phyloP scores from a whole-genome alignment of 2,797 vertebrate genomes.

The Varecia variegata region DNA sequence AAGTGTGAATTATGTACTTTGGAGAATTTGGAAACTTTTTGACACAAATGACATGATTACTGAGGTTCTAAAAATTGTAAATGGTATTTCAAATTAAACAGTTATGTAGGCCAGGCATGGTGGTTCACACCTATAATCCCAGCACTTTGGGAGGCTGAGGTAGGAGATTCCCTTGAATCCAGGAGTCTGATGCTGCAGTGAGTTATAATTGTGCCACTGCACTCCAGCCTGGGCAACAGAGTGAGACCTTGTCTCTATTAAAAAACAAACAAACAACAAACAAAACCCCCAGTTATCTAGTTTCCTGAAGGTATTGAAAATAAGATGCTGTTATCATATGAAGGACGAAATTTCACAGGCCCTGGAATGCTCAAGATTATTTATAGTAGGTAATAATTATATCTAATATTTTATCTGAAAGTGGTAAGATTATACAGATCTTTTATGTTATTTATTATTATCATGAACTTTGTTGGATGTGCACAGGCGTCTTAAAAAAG shows the following conservation, averaged over 20 bases:
- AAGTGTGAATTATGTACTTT: background rate
- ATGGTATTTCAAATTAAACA: background rate
- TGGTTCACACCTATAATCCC: background rate
- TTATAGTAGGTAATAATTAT: background rate
- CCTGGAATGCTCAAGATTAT: background rate
- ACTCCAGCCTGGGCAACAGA: background rate
- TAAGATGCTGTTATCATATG: background rate
- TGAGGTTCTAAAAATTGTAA: slow-evolving; percentile 11
- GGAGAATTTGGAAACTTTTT: background rate
- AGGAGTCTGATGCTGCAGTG: background rate
- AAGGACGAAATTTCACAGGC: background rate
- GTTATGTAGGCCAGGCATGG: background rate
- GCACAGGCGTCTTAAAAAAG: background rate
- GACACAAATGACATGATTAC: background rate
- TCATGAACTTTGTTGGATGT: background rate
- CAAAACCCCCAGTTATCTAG: background rate
- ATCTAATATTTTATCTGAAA: slow-evolving; percentile 9
- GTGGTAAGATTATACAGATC: background rate
- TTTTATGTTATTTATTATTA: background rate
- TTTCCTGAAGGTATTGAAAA: background rate
- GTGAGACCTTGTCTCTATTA: background rate
- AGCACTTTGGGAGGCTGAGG: background rate
- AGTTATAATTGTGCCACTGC: background rate
- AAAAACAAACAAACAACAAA: no score
- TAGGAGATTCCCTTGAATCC: background rate